phyloP scores from a whole-genome alignment of 2,888 invertebrate species.

The Eugnorisma glareosa region DNA sequence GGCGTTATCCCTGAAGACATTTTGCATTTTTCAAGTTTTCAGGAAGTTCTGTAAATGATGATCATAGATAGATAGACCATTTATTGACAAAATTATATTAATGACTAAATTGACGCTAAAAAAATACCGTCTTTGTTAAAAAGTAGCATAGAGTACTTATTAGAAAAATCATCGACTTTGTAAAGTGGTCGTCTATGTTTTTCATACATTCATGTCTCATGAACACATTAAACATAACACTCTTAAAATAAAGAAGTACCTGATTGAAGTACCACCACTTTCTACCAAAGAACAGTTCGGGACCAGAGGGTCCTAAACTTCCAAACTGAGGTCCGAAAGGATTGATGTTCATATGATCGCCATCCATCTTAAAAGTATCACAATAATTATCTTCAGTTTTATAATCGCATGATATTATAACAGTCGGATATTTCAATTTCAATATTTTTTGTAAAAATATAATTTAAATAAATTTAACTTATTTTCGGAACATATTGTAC shows the following conservation, averaged over 20 bases:
- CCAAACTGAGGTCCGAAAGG: constrained; percentile 78
- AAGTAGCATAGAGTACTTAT: neutral
- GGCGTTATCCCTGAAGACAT: too few species aligned
- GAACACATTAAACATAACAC: neutral
- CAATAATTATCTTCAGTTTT: neutral
- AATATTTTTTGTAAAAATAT: neutral
- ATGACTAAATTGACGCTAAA: neutral
- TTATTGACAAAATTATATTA: too few species aligned
- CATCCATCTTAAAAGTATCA: constrained; percentile 78
- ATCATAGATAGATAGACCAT: too few species aligned
- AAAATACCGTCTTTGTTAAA: too few species aligned
- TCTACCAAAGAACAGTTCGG: constrained; percentile 80
- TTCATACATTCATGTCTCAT: neutral
- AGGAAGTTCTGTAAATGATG: neutral
- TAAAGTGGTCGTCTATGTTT: neutral
- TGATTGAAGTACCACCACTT: constrained; percentile 89
- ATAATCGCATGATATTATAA: neutral
- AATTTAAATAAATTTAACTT: neutral
- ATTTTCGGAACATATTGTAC: neutral
- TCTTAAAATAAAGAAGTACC: constrained; percentile 67
- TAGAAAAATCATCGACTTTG: neutral
- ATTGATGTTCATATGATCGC: constrained; percentile 85
- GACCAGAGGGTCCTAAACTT: constrained; percentile 74
- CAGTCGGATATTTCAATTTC: neutral
- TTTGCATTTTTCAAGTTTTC: neutral